Base-by-base conservation (phyloP, 2,797 vertebrate genomes). In the Lagodon rhomboides region DNA sequence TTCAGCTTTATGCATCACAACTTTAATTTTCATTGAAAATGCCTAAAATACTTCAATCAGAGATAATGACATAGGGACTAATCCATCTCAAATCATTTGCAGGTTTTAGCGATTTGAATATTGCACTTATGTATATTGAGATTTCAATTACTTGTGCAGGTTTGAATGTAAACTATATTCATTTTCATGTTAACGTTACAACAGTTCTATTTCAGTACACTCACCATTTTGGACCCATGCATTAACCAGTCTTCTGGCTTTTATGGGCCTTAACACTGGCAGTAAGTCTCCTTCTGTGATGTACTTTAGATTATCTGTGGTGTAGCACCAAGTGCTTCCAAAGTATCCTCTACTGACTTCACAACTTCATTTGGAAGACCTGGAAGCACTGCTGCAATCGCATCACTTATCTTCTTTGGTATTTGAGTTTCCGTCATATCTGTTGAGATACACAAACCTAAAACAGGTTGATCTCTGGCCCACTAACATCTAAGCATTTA, bases 151-250 rank as follows among this genome's bases (percentile, higher is more conserved):
- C 25, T 56, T 27, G 27, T 27, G 12, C n/a, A 51, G 10, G n/a
- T n/a, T n/a, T n/a, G n/a, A n/a, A n/a, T n/a, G n/a, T n/a, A n/a
- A n/a, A n/a, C n/a, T n/a, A n/a, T n/a, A n/a, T n/a, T n/a, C n/a
- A n/a, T n/a, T n/a, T n/a, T n/a, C n/a, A n/a, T n/a, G n/a, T n/a
- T n/a, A n/a, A n/a, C n/a, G n/a, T n/a, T n/a, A n/a, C n/a, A n/a
- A n/a, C n/a, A n/a, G n/a, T n/a, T n/a, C n/a, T n/a, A n/a, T n/a
- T n/a, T n/a, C n/a, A n/a, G n/a, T 46, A 30, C 74, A 74, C 49
- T 82, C 18, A 75, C 22, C 54, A 6, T 77, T 82, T 61, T 70
- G 62, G 73, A 65, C 10, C 71, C 66, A 85, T 12, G 70, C 61
- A 78, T 43, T 43, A 18, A 82, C 75, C 18, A 79, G 41, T 79